phyloP scores from a whole-genome alignment of 2,797 vertebrate species.

The Picus viridis region DNA sequence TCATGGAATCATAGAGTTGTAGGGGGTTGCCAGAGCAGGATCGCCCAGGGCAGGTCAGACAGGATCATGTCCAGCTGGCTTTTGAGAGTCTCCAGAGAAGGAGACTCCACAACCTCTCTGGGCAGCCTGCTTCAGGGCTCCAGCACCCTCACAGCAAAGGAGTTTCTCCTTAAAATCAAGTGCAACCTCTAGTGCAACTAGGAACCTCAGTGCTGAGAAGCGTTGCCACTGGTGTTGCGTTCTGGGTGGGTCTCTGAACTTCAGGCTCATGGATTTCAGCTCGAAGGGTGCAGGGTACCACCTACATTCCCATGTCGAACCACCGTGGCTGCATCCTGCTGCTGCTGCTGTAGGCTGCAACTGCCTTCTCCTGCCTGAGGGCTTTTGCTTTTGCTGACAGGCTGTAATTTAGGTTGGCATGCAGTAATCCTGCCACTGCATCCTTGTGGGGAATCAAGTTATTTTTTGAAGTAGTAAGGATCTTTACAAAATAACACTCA shows the following conservation, averaged over 20 bases:
- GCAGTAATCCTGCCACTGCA: neutral
- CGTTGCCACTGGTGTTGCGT: neutral
- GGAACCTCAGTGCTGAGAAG: neutral
- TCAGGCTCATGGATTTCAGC: neutral
- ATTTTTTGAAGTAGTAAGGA: neutral
- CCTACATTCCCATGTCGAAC: neutral
- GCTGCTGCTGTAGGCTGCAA: neutral
- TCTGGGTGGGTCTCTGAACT: neutral
- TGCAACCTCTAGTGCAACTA: neutral
- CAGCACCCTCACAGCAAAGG: too few relatives aligned
- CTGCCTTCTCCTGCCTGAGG: neutral
- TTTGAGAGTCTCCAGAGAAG: too few relatives aligned
- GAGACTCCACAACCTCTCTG: too few relatives aligned
- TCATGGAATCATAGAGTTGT: neutral
- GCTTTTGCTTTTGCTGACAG: conserved; percentile 17
- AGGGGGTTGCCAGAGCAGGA: too few relatives aligned
- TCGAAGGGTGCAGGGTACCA: neutral
- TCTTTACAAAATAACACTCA: neutral
- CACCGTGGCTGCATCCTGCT: neutral
- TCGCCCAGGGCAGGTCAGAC: too few relatives aligned
- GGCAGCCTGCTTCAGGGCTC: too few relatives aligned
- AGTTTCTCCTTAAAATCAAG: too few relatives aligned
- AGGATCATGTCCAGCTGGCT: too few relatives aligned
- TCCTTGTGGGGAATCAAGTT: neutral
- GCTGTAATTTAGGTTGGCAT: conserved; percentile 31